phyloP scores from a whole-genome alignment of 37 sponge, comb jelly and placozoan genomes.

The Lycopodina hypogea region DNA sequence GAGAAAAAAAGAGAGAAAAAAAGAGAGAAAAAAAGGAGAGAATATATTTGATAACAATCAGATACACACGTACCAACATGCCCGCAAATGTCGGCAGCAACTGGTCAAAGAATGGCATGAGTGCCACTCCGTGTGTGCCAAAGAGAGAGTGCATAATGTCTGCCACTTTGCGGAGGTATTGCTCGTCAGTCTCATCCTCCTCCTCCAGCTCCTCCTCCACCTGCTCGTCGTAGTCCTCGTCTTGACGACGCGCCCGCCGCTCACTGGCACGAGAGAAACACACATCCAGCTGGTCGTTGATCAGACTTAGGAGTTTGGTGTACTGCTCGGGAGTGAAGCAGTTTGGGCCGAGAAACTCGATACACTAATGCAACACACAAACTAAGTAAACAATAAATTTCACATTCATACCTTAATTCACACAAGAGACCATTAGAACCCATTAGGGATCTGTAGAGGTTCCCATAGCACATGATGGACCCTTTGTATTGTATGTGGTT shows the following conservation, averaged over 20 bases:
- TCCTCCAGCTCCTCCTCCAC: conserved; percentile 92
- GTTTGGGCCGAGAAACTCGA: conserved; percentile 85
- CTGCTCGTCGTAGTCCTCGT: conserved; percentile 97
- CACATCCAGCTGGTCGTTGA: conserved; percentile 72
- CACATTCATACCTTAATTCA: not conserved
- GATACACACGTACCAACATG: conserved; percentile 82
- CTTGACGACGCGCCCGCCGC: conserved; percentile 70
- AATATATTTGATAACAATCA: too few species aligned
- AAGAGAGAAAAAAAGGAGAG: too few species aligned
- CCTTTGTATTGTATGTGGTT: not conserved
- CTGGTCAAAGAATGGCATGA: conserved; percentile 87
- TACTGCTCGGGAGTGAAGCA: conserved; percentile 90
- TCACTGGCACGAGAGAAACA: conserved; percentile 75
- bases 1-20: too few species aligned
- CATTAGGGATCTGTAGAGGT: too few species aligned
- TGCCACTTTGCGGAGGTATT: conserved; percentile 78
- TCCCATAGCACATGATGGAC: too few species aligned
- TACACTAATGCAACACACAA: conserved; percentile 49
- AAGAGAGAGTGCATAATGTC: conserved; percentile 93
- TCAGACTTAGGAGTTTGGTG: conserved; percentile 60
- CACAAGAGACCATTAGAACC: not conserved
- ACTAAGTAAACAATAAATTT: not conserved
- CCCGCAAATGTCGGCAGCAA: conserved; percentile 72
- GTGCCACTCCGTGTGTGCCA: conserved; percentile 65
- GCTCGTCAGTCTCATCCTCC: conserved; percentile 84